These are phyloP conservation scores for Ischnura elegans DNA, from an alignment of 2,888 invertebrate species.

Conservation along the genomic window DNA sequence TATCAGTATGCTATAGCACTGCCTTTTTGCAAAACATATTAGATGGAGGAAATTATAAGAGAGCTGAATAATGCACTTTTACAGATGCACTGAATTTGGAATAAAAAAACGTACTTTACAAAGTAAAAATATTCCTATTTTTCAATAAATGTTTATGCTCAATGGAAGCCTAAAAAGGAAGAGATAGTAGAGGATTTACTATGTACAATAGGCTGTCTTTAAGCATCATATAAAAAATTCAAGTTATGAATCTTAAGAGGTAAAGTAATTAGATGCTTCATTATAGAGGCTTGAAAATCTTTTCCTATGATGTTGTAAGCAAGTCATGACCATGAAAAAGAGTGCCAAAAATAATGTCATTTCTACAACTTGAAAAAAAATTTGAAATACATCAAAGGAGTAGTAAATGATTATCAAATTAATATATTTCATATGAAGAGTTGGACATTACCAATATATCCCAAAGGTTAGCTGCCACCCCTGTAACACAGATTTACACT, in stretches of 20 bases:
- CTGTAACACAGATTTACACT: too few species aligned
- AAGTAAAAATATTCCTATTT: background rate
- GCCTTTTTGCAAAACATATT: too few species aligned
- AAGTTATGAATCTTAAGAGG: background rate
- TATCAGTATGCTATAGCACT: too few species aligned
- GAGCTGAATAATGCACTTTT: background rate
- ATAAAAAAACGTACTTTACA: background rate
- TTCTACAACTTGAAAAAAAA: background rate
- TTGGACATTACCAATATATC: too few species aligned
- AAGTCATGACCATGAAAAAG: background rate
- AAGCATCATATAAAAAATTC: background rate
- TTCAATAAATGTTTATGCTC: background rate
- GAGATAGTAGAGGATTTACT: background rate
- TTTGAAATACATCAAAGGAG: background rate
- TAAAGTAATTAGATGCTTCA: background rate
- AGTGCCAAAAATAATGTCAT: background rate
- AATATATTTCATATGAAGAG: too few species aligned
- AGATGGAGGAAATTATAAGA: background rate
- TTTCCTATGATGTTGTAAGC: background rate
- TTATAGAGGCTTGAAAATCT: background rate
- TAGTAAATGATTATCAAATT: background rate
- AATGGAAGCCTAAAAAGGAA: too few species aligned
- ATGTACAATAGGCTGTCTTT: background rate
- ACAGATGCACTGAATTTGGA: background rate
- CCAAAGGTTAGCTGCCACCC: too few species aligned